Evolutionary conservation across 2,113 vertebrate species (phyloP).

Genomic region (Psilopsiagon aymara): DNA sequence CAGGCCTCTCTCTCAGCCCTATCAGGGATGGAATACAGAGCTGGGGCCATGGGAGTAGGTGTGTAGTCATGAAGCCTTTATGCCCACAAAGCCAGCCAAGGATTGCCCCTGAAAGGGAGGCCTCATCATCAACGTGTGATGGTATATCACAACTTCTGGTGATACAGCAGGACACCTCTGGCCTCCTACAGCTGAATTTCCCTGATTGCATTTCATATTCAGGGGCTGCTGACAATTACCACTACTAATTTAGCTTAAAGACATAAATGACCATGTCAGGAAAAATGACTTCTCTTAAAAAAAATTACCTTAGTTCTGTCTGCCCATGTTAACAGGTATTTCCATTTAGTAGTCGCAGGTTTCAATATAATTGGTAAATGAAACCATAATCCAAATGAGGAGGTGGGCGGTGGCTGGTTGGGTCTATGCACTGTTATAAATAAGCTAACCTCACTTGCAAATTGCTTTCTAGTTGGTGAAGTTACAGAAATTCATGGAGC

Average conservation of each 20-base stretch:
- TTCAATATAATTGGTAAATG: not conserved
- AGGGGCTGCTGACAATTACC: not conserved
- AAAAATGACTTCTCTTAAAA: not conserved
- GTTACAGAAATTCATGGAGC: not conserved
- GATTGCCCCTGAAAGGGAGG: not conserved
- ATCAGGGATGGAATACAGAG: not conserved
- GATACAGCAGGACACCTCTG: not conserved
- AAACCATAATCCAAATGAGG: not conserved
- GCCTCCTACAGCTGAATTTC: not conserved
- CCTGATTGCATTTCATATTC: not conserved
- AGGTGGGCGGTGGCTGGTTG: not conserved
- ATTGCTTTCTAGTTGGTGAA: conserved; percentile 8
- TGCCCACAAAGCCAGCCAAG: not conserved
- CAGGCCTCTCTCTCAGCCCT: not conserved
- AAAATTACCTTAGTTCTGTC: not conserved
- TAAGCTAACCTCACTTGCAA: not conserved
- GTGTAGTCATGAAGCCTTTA: not conserved
- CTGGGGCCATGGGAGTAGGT: not conserved
- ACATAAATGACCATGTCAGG: not conserved
- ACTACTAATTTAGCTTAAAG: not conserved
- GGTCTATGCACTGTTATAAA: not conserved
- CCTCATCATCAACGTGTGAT: not conserved
- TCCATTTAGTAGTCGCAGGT: not conserved
- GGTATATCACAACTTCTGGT: not conserved
- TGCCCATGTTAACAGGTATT: not conserved